These are phyloP conservation scores for Pogonocherus hispidulus DNA, from an alignment of 2,888 invertebrate species.

Conservation along the genomic window DNA sequence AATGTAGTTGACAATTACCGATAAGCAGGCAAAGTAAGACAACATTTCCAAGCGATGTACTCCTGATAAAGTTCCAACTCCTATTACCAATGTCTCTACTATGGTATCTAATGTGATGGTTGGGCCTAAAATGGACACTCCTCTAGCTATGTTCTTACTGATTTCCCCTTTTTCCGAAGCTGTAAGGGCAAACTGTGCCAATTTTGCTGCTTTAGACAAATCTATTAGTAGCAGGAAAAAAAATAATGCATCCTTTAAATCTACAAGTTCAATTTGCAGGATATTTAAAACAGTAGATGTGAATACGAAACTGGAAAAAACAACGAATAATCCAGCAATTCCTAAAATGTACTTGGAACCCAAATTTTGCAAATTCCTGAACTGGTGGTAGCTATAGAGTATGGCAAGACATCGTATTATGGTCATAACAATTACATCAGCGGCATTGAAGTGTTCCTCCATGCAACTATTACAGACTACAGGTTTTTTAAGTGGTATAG, in stretches of 20 bases:
- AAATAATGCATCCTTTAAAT: conserved; percentile 93
- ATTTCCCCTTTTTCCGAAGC: conserved; percentile 87
- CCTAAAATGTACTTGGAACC: conserved; percentile 89
- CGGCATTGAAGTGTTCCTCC: conserved; percentile 80
- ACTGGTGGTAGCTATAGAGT: conserved; percentile 92
- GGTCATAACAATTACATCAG: conserved; percentile 91
- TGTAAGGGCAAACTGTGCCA: conserved; percentile 86
- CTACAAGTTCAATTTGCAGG: conserved; percentile 86
- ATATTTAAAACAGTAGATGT: conserved; percentile 92
- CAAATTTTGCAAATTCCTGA: conserved; percentile 87
- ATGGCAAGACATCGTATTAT: conserved; percentile 91
- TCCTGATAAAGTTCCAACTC: conserved; percentile 92
- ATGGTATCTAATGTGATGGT: conserved; percentile 91
- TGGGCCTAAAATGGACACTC: conserved; percentile 89
- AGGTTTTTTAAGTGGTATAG: conserved; percentile 59
- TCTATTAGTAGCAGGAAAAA: conserved; percentile 92
- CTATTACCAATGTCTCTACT: conserved; percentile 89
- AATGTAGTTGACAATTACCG: conserved; percentile 90
- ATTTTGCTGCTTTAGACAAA: conserved; percentile 88
- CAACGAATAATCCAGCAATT: conserved; percentile 91
- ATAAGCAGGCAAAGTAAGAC: conserved; percentile 92
- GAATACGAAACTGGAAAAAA: conserved; percentile 93
- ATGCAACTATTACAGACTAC: conserved; percentile 54
- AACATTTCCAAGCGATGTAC: conserved; percentile 89
- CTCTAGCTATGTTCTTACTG: conserved; percentile 87